A percentile compares a stretch with the other conserved stretches of the same genome.
Conservation (phyloP, 2,113 vertebrate genomes). For the Daboia siamensis region DNA sequence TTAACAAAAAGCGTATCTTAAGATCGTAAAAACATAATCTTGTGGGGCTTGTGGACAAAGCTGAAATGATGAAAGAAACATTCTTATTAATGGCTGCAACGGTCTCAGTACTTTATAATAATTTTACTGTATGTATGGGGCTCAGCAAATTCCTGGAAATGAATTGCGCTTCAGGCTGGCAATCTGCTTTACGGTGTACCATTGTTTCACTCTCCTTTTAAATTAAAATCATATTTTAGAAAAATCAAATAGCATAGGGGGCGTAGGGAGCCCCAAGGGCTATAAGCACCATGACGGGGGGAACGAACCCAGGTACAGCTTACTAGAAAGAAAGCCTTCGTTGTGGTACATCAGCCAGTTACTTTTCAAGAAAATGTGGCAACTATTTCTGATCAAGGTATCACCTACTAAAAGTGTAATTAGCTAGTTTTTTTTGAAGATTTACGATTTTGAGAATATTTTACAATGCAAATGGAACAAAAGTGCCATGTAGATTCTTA, state of each 20-base stretch:
- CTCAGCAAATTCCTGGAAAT: neutral
- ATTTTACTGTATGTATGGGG: neutral
- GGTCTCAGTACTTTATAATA: neutral
- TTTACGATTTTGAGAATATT: neutral
- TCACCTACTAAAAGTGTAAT: neutral
- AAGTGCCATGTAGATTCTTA: neutral
- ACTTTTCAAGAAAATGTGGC: neutral
- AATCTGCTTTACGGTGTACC: neutral
- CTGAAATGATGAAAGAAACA: neutral
- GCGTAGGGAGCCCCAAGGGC: neutral
- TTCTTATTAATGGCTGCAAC: neutral
- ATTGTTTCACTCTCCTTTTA: neutral
- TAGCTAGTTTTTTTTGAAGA: neutral
- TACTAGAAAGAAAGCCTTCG: neutral
- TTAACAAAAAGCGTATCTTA: neutral
- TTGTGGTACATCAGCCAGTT: neutral
- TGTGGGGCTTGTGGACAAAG: neutral
- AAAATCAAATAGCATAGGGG: neutral
- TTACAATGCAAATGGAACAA: neutral
- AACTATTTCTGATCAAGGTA: neutral
- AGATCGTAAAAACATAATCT: neutral
- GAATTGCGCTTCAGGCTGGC: neutral
- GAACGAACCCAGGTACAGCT: neutral
- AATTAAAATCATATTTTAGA: neutral
- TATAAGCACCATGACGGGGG: neutral